Evolutionary conservation across 2,113 vertebrate species (phyloP), one percentile per base, ranked within the genome.

Genomic region (Xiphorhynchus elegans): DNA sequence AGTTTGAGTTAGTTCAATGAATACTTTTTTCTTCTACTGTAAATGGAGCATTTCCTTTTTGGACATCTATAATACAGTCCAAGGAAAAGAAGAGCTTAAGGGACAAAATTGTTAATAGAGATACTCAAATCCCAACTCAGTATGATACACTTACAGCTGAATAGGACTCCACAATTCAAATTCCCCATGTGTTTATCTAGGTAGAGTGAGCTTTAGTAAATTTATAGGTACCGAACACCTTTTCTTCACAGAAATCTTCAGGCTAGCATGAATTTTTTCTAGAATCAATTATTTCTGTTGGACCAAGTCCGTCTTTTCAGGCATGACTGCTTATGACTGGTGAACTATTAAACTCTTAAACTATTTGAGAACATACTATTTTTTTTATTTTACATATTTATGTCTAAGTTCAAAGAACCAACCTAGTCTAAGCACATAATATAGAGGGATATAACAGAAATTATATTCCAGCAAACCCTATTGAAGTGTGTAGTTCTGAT

Each of bases 121-220:
- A 15, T 67, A 21, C n/a, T 63, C 2, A 7, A 89, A 72, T 60
- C 20, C 16, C 20, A 58, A 7, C 8, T 42, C 46, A 55, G 7
- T 50, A 59, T 55, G 2, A 46, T 31, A 17, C 7, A 16, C 5
- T 55, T 73, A 31, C 3, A 82, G 31, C n/a, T 68, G 58, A 83
- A 44, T 19, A 58, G 10, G 16, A 58, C 20, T 67, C 8, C 5
- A 12, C 18, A 53, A 9, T n/a, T 76, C 12, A 44, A 40, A 55
- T 67, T 2, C 3, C 8, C 12, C 9, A 31, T 26, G 31, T 70
- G 7, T 21, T 62, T 42, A 35, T 70, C 40, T 20, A 55, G 25
- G 42, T 13, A n/a, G 25, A 68, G 15, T 0, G 1, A 31, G 1
- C 20, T 53, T 75, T 50, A 75, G 56, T 16, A 20, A 76, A 17